These are phyloP conservation scores for Mythimna lalbum DNA, from an alignment of 2,888 invertebrate species.

Conservation along the genomic window DNA sequence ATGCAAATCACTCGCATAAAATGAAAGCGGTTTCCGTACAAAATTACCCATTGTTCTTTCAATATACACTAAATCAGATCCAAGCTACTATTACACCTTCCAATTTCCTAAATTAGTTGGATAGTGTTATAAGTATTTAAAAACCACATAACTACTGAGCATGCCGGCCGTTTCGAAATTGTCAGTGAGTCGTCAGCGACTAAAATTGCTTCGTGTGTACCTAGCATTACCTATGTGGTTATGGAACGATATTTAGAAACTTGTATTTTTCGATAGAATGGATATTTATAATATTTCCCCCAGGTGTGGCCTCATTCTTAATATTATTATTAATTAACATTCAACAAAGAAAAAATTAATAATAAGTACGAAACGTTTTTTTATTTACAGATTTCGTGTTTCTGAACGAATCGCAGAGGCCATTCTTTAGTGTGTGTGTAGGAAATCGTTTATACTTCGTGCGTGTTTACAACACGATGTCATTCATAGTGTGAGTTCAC, in stretches of 20 bases:
- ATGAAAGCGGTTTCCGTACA: too few species aligned
- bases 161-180: background rate
- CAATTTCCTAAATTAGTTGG: too few species aligned
- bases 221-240: background rate
- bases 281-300: background rate
- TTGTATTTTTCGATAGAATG: background rate
- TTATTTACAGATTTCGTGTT: background rate
- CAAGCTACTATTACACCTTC: too few species aligned
- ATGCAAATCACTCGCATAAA: too few species aligned
- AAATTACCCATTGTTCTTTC: too few species aligned
- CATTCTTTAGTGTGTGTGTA: background rate
- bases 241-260: background rate
- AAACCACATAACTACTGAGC: background rate
- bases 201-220: background rate
- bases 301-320: background rate
- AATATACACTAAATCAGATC: too few species aligned
- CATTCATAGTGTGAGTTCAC: conserved; percentile 51
- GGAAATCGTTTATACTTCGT: conserved; percentile 12
- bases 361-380: background rate
- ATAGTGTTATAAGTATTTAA: too few species aligned
- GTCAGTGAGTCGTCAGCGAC: background rate
- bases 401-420: conserved; percentile 35
- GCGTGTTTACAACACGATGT: conserved; percentile 43
- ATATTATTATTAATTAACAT: background rate
- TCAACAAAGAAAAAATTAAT: background rate